A percentile compares a stretch with the other conserved stretches of the same genome.
These are phyloP conservation scores for Fopius arisanus DNA, from an alignment of 1,140 invertebrate species.

Conservation along the genomic window DNA sequence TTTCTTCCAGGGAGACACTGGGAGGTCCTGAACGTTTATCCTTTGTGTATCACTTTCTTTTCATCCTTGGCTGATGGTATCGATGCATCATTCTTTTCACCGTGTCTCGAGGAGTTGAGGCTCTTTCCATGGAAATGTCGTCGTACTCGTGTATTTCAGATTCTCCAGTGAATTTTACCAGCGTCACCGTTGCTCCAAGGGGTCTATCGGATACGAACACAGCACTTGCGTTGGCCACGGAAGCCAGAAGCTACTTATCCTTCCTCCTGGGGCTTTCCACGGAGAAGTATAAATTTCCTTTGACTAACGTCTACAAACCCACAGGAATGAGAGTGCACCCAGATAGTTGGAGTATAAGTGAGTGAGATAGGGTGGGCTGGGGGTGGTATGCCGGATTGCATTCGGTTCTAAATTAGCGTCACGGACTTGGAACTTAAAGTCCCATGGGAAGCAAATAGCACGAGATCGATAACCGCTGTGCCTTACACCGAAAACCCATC, in stretches of 20 bases:
- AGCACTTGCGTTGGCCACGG: conserved; percentile 38
- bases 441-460: conserved; percentile 26
- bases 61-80: conserved; percentile 34
- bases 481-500: conserved; percentile 13
- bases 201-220: conserved; percentile 21
- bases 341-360: conserved; percentile 8
- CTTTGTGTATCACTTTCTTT: conserved; percentile 18
- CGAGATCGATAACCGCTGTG: conserved; percentile 32
- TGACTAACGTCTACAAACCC: conserved; percentile 27
- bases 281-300: conserved; percentile 48
- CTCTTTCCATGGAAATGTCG: neutral
- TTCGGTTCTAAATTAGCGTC: conserved; percentile 34
- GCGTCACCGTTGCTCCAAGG: neutral
- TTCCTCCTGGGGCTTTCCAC: conserved; percentile 36
- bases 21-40: conserved; percentile 54
- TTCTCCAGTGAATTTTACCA: neutral
- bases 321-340: neutral
- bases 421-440: conserved; percentile 27
- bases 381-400: conserved; percentile 3
- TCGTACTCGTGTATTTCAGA: conserved; percentile 15
- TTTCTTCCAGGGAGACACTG: conserved; percentile 35
- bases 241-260: conserved; percentile 56
- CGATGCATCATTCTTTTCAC: conserved; percentile 59
- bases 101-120: conserved; percentile 41
- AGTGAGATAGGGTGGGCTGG: neutral